These are phyloP conservation scores for Zaprionus taronus DNA, from an alignment of 1,140 invertebrate genomes.

Conservation along the genomic window DNA sequence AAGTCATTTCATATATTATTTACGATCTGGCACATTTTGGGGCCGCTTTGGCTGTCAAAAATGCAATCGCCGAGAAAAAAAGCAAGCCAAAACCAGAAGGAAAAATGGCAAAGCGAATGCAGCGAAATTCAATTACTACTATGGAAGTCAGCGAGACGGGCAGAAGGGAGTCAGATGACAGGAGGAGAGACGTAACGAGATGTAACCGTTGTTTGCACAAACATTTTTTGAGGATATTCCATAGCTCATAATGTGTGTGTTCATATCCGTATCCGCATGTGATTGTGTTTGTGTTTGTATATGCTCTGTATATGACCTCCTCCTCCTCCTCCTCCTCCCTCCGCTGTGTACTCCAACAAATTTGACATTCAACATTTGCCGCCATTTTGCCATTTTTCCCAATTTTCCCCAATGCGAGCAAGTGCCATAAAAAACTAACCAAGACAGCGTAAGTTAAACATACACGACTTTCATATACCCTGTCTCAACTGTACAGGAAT, in stretches of 20 bases:
- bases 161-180: neutral
- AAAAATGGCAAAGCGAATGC: constrained; percentile 41
- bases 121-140: constrained; percentile 69
- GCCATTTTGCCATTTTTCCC: constrained; percentile 38
- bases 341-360: neutral
- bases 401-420: constrained; percentile 1
- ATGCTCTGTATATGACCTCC: too few species aligned
- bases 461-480: neutral
- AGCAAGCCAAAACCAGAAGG: constrained; percentile 5
- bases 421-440: neutral
- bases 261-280: constrained; percentile 26
- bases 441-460: neutral
- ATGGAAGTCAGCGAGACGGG: constrained; percentile 35
- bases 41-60: constrained; percentile 69
- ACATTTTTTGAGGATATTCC: constrained; percentile 79
- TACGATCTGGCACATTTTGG: constrained; percentile 55
- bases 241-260: constrained; percentile 58
- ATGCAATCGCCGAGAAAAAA: constrained; percentile 42
- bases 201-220: constrained; percentile 78
- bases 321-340: too few species aligned
- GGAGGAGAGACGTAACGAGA: constrained; percentile 62
- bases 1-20: constrained; percentile 79
- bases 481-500: too few species aligned
- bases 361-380: constrained; percentile 41
- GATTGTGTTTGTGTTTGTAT: neutral